phyloP scores from a whole-genome alignment of 2,888 invertebrate genomes.

The Sminthurides aquaticus region DNA sequence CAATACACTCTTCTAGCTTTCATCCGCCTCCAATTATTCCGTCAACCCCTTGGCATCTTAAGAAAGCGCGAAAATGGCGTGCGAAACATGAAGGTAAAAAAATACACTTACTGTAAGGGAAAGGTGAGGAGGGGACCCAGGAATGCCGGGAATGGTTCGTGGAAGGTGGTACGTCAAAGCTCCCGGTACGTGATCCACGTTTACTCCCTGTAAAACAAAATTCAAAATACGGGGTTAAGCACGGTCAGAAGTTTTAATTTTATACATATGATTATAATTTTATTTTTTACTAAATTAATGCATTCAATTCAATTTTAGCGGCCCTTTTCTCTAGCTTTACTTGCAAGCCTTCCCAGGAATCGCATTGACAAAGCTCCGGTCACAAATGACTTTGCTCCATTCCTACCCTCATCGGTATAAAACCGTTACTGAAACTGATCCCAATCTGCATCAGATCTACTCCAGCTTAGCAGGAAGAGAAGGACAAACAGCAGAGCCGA shows the following conservation, averaged over 20 bases:
- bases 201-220: conserved; percentile 39
- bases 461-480: too few relatives aligned
- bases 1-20: not conserved
- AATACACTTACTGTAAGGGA: conserved; percentile 41
- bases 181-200: conserved; percentile 41
- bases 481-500: too few relatives aligned
- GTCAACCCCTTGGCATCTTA: too few relatives aligned
- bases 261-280: not conserved
- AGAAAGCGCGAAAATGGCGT: too few relatives aligned
- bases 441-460: too few relatives aligned
- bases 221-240: not conserved
- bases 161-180: conserved; percentile 41
- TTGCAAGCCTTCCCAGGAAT: too few relatives aligned
- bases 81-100: conserved; percentile 10
- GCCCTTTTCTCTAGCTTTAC: too few relatives aligned
- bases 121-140: conserved; percentile 41
- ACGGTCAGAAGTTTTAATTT: conserved; percentile 1
- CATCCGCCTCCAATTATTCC: too few relatives aligned
- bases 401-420: too few relatives aligned
- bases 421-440: too few relatives aligned
- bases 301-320: not conserved
- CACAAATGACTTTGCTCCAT: too few relatives aligned
- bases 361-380: too few relatives aligned
- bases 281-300: not conserved
- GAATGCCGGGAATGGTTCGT: conserved; percentile 43